Conservation (phyloP, 64 coral and sea anemone genomes). For the Pocillopora damicornis region DNA sequence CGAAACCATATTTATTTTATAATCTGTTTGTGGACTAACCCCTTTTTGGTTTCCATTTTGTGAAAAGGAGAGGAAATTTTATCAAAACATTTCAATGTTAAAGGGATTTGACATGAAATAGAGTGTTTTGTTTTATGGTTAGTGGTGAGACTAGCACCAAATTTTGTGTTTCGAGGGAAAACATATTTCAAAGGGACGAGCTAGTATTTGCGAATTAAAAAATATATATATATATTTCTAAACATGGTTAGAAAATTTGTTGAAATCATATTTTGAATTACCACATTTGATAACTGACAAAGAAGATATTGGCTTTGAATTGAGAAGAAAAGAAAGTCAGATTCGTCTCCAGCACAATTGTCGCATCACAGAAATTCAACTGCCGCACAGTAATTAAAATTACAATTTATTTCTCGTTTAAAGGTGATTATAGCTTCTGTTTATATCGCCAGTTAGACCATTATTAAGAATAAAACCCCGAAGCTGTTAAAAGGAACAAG, state of each 20-base stretch:
- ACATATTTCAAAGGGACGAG: not conserved
- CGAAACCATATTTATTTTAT: not conserved
- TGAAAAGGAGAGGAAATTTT: not conserved
- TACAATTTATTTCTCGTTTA: slow-evolving; percentile 31
- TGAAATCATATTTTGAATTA: too few species aligned
- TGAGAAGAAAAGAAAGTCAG: not conserved
- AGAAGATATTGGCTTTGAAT: not conserved
- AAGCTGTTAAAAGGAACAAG: too few species aligned
- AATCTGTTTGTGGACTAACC: not conserved
- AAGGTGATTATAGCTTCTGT: slow-evolving; percentile 14
- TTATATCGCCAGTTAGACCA: not conserved
- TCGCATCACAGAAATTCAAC: not conserved
- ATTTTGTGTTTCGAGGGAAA: not conserved
- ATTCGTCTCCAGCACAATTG: not conserved
- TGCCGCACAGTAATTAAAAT: slow-evolving; percentile 1
- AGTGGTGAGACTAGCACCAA: not conserved
- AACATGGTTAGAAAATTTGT: too few species aligned
- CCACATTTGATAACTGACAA: not conserved
- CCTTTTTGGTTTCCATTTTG: not conserved
- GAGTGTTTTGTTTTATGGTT: not conserved
- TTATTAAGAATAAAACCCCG: not conserved
- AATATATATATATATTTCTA: not conserved
- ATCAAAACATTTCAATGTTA: not conserved
- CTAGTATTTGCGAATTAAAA: not conserved
- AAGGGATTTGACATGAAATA: not conserved